Base-by-base conservation (phyloP, 1,140 invertebrate species). In the Philaenus spumarius region DNA sequence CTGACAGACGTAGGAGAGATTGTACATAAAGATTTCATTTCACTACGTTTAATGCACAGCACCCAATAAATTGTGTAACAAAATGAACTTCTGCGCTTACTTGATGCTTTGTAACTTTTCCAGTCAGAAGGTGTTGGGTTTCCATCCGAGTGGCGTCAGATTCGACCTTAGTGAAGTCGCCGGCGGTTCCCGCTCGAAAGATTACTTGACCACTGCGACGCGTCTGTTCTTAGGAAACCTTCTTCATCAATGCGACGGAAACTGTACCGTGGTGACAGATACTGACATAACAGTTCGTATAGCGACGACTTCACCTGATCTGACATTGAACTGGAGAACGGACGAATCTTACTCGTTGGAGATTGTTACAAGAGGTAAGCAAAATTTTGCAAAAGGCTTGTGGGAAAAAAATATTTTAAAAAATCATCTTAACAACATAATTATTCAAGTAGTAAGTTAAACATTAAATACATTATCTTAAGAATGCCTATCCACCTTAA, bases 341-440 rank as follows among this genome's bases (percentile, higher is more conserved):
- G 76, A 82, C 62, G 85, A 89, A 71, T 71, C 75, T 39, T 87
- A 87, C 63, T 67, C 69, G 23, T 64, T 88, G 48, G 73, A 79
- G 47, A 68, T 86, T 6, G 71, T 72, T 37, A 77, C 75, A 54
- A 78, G 76, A 73, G 81, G 82, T 78, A 67, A 47, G 60, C 9
- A n/a, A n/a, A n/a, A n/a, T n/a, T n/a, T n/a, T n/a, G n/a, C n/a
- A n/a, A n/a, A n/a, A n/a, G n/a, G n/a, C n/a, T n/a, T n/a, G n/a
- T n/a, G n/a, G n/a, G n/a, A n/a, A n/a, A n/a, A n/a, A n/a, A n/a
- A n/a, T n/a, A n/a, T n/a, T n/a, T n/a, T n/a, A n/a, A n/a, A n/a
- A n/a, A n/a, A n/a, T n/a, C n/a, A n/a, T n/a, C n/a, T n/a, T n/a
- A n/a, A n/a, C n/a, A n/a, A n/a, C n/a, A n/a, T n/a, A n/a, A n/a